Evolutionary conservation across 2,888 invertebrate genomes (phyloP), one percentile per base, ranked within the genome.

Genomic region (Thysanoteuthis rhombus): DNA sequence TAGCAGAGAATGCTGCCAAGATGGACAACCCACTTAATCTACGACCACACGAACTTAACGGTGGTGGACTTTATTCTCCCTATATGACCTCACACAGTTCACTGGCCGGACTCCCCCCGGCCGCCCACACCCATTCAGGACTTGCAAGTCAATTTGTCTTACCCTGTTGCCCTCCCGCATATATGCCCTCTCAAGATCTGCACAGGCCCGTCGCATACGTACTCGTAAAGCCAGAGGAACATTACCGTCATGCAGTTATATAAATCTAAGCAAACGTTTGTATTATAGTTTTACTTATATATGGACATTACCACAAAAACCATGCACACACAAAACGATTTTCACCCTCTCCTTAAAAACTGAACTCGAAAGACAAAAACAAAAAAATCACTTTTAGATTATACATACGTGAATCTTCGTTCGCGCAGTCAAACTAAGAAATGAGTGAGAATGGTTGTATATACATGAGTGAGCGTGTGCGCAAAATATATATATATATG

Each of bases 191-290:
- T 36, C 95, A 95, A 93, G 97, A 97, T 94, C 95, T 97, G 47
- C 96, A 96, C 94, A 95, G 97, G 93, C 97, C 97, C 1, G 96
- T 97, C 38, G 96, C 97, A 12, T 97, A 97, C 94, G 96, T 97
- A 38, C 95, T 97, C 93, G 96, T 97, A 58, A 97, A 97, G 95
- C 97, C 97, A 10, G 97, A 97, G 94, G 97, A 97, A 92, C 96
- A 96, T 94, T 96, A 96, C 94, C 94, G 96, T 40, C 96, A 96
- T 94, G 95, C 96, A 39, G 94, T 95, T 89, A 95, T 96, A 93
- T 93, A 52, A 32, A 42, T 16, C 0, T 92, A 91, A 42, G 28
- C 28, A 28, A n/a, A n/a, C 5, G 19, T 91, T 4, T n/a, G n/a
- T n/a, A n/a, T n/a, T 19, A 42, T 90, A 39, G 32, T 40, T 42